Evolutionary conservation across 2,113 vertebrate species (phyloP).

Genomic region (Salvator merianae): DNA sequence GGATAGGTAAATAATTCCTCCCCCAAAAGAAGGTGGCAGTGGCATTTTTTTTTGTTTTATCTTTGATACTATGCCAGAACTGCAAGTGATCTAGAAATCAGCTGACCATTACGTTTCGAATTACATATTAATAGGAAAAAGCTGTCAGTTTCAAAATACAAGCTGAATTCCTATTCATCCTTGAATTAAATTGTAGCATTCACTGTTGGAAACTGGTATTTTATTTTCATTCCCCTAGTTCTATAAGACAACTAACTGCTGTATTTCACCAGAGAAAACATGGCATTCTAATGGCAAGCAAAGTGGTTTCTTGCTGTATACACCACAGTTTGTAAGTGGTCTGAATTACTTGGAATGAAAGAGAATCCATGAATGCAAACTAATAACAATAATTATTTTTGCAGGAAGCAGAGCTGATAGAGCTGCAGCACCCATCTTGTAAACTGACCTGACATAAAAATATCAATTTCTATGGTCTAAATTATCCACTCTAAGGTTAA

Average conservation of each 20-base stretch:
- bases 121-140: not conserved
- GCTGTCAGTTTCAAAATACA: not conserved
- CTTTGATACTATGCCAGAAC: too few species aligned
- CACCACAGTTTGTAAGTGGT: constrained; percentile 23
- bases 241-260: constrained; percentile 2
- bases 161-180: constrained; percentile 6
- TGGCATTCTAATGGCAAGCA: constrained; percentile 3
- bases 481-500: not conserved
- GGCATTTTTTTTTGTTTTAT: too few species aligned
- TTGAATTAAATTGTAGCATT: not conserved
- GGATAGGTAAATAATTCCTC: too few species aligned
- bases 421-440: constrained; percentile 22
- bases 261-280: not conserved
- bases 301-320: constrained; percentile 42
- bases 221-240: constrained; percentile 8
- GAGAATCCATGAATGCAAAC: constrained; percentile 6
- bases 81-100: not conserved
- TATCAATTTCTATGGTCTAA: constrained; percentile 21
- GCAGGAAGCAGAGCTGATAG: constrained; percentile 16
- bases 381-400: constrained; percentile 35
- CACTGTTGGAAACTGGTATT: not conserved
- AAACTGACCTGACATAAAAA: constrained; percentile 41
- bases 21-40: too few species aligned
- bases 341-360: constrained; percentile 42
- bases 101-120: not conserved